These are phyloP conservation scores for Aurelia sp. DNA, from an alignment of 30 jellyfish, hydroid and myxozoan genomes.

Conservation along the genomic window DNA sequence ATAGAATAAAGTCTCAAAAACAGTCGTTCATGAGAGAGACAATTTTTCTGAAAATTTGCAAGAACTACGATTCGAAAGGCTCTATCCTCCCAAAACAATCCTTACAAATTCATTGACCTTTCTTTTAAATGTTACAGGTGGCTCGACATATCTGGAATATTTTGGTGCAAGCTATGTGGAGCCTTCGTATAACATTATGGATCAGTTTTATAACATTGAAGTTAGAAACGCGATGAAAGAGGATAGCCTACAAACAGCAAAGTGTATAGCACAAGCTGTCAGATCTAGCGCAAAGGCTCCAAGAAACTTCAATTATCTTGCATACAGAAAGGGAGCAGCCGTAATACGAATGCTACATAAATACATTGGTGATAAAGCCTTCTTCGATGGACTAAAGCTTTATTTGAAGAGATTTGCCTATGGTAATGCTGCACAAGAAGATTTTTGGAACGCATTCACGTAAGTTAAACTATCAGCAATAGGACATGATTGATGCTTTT, in stretches of 20 bases:
- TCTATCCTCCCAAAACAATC: no score
- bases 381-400: constrained; percentile 77
- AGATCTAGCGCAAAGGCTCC: constrained; percentile 47
- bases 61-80: no score
- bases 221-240: constrained; percentile 67
- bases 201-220: constrained; percentile 55
- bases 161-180: constrained; percentile 71
- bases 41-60: no score
- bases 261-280: constrained; percentile 68
- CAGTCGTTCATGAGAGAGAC: no score
- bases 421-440: constrained; percentile 80
- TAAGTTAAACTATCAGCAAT: constrained; percentile 1
- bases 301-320: constrained; percentile 64
- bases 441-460: constrained; percentile 93
- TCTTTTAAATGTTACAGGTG: constrained; percentile 53
- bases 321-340: constrained; percentile 91
- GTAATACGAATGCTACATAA: constrained; percentile 75
- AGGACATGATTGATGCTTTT: no score
- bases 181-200: constrained; percentile 76
- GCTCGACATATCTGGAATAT: constrained; percentile 80
- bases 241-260: constrained; percentile 71
- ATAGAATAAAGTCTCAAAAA: no score
- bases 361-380: constrained; percentile 78
- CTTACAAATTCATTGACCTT: no score
- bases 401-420: constrained; percentile 78